Evolutionary conservation across 2,113 vertebrate species (phyloP).

Genomic region (Numenius arquata): DNA sequence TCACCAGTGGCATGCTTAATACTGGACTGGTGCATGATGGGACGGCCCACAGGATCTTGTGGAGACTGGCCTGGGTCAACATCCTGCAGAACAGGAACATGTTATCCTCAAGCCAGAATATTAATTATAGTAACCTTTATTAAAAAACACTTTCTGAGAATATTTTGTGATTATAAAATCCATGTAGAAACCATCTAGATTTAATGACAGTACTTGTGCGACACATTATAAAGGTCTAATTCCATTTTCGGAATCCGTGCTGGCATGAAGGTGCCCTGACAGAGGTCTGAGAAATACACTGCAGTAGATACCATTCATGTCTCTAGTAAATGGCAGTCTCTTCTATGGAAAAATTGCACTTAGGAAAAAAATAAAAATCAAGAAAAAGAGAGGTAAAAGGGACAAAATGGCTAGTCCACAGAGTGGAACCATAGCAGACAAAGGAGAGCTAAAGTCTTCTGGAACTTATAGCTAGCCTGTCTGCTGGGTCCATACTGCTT

Average conservation of each 20-base stretch:
- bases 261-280: neutral
- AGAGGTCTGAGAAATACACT: neutral
- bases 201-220: neutral
- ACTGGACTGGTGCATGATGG: slow-evolving; percentile 79
- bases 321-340: neutral
- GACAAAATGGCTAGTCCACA: neutral
- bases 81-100: slow-evolving; percentile 60
- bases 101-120: neutral
- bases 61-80: slow-evolving; percentile 74
- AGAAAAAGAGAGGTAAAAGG: neutral
- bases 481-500: neutral
- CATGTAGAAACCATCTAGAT: neutral
- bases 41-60: slow-evolving; percentile 80
- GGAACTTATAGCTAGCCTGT: neutral
- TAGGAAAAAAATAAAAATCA: neutral
- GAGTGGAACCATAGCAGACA: neutral
- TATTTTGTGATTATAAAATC: neutral
- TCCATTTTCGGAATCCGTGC: neutral
- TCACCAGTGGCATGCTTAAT: slow-evolving; percentile 86
- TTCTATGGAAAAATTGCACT: neutral
- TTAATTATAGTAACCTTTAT: neutral
- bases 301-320: neutral
- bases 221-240: neutral
- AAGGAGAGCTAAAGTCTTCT: neutral
- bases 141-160: neutral